These are phyloP conservation scores for Cancer borealis DNA, from an alignment of 2,888 invertebrate genomes.

Conservation along the genomic window DNA sequence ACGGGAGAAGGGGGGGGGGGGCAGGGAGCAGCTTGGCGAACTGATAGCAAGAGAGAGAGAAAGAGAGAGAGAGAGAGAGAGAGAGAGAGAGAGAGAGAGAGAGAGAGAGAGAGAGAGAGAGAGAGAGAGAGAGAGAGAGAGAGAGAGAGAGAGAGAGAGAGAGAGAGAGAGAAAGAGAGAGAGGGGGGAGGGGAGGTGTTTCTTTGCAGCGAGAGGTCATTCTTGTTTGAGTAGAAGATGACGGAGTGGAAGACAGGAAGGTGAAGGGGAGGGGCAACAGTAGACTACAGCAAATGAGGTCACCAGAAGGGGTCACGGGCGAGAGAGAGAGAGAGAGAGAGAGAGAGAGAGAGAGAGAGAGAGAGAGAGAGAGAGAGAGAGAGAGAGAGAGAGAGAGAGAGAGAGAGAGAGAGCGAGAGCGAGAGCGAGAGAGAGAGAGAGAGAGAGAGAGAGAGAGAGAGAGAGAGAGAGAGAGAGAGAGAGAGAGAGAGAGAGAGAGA, in stretches of 20 bases:
- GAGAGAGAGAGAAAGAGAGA: background rate
- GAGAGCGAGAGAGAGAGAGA: background rate
- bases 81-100: slow-evolving; percentile 14
- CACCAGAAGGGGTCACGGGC: no score
- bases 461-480: no score
- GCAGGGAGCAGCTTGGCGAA: background rate
- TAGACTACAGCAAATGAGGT: no score
- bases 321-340: no score
- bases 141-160: background rate
- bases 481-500: background rate
- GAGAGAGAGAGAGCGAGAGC: background rate
- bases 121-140: slow-evolving; percentile 29
- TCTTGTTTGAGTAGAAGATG: background rate
- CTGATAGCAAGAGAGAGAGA: slow-evolving; percentile 37
- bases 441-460: no score
- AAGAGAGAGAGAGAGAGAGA: slow-evolving; percentile 48
- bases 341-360: no score
- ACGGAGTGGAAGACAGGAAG: background rate
- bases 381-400: no score
- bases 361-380: no score
- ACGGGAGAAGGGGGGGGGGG: slow-evolving; percentile 1
- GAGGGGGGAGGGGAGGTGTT: background rate
- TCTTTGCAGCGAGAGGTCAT: no score
- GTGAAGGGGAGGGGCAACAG: background rate
- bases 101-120: slow-evolving; percentile 5